Conservation (phyloP, 1,140 invertebrate genomes). For the Heliconius congener region DNA sequence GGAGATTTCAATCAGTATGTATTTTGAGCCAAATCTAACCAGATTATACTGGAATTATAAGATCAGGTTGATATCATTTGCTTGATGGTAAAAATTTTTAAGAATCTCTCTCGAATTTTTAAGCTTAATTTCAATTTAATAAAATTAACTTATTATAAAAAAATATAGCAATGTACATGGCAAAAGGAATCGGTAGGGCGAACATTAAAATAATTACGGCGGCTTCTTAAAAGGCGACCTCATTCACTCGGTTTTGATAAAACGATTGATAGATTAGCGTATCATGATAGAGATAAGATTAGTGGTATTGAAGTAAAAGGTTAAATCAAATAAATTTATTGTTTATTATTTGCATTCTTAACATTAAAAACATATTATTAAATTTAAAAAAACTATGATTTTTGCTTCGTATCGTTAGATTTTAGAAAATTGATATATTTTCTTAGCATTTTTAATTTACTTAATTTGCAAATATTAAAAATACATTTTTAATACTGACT, state of each 20-base stretch:
- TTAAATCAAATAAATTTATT: background rate
- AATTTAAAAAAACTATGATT: no score
- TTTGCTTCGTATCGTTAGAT: background rate
- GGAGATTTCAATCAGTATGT: no score
- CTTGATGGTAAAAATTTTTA: no score
- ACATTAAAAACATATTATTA: no score
- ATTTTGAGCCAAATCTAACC: background rate
- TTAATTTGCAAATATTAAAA: no score
- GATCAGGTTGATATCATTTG: no score
- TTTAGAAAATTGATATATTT: no score
- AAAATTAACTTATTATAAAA: background rate
- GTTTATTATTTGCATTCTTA: no score
- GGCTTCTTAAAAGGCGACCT: conserved; percentile 24
- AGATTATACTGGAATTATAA: background rate
- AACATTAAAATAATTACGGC: conserved; percentile 25
- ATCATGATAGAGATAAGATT: conserved; percentile 26
- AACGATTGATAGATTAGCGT: conserved; percentile 29
- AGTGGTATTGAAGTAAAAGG: background rate
- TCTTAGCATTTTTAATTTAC: no score
- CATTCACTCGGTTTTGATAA: conserved; percentile 23
- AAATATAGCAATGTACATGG: background rate
- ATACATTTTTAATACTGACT: no score
- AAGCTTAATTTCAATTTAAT: no score
- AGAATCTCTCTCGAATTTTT: no score
- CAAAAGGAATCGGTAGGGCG: conserved; percentile 1